Base-by-base conservation (phyloP, 2,113 vertebrate species). In the Gorilla gorilla region DNA sequence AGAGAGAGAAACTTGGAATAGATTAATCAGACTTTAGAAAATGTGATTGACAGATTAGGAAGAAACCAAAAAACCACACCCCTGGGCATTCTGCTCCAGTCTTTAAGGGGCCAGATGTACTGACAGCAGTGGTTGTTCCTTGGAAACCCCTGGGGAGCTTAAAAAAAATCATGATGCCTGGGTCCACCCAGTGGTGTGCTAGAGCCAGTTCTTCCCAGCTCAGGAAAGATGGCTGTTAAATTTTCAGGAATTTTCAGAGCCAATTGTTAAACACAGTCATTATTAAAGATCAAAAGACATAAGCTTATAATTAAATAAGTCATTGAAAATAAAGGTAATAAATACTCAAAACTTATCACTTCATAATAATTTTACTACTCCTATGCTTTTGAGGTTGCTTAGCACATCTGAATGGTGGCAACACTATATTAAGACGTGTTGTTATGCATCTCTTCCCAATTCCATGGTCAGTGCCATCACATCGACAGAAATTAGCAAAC, bases 261-360 rank as follows among this genome's bases (percentile, higher is more conserved):
- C 27, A n/a, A 11, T 73, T 76, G 93, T 85, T 89, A 93, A 96
- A 61, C 38, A 52, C 14, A 68, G 7, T 14, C 27, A 59, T 50
- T 89, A 50, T 16, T 81, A n/a, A 88, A 73, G 93, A 84, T 81
- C 38, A 85, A 73, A 18, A 82, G 72, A 85, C 17, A 22, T 80
- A 61, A 80, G 17, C 23, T 92, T 73, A 83, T 10, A 78, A 52
- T 89, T 81, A 81, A 90, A 70, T 66, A 48, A 27, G 25, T 70
- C 30, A 79, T 30, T 83, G 59, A 92, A 97, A 96, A 70, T 68
- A 70, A 61, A 94, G 16, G 66, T 27, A 76, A 55, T n/a, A 80
- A 80, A 25, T 64, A 72, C n/a, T 76, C 66, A 52, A 86, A 81
- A 68, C 30, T 16, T 76, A 45, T 48, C 48, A 23, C 61, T 89